Base-by-base conservation (phyloP, 2,888 invertebrate genomes). In the Lithodes maja region DNA sequence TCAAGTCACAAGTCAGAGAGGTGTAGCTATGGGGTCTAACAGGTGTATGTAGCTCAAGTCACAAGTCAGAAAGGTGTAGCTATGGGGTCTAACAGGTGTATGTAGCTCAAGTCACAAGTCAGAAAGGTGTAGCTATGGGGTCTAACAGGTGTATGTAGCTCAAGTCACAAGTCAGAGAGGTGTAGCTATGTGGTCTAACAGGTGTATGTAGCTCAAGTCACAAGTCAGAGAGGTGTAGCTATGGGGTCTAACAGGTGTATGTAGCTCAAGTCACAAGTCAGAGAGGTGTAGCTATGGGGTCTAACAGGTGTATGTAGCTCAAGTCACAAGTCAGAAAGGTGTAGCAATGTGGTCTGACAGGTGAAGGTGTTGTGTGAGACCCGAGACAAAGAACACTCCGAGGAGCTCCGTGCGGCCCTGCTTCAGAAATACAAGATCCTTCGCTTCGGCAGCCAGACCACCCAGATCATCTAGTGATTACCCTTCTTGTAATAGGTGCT, bases 291-390 rank as follows among this genome's bases (percentile, higher is more conserved):
- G 12, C 12, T 61, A 61, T 7, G 61, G 61, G 5, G 61, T 61
- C 5, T 5, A 61, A 61, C 61, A 61, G 61, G 61, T 61, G 61
- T 61, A 61, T 61, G 5, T 61, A 61, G 61, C 7, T 61, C 61
- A 7, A 74, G 52, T 3, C 75, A 33, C 17, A 33, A 53, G 52
- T 71, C 33, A 33, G 33, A 33, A 74, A 75, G 68, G 52, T 53
- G 55, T 81, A 68, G 82, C 75, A 54, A 54, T 75, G 86, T 71
- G 81, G 82, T 82, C 83, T 83, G 77, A 54, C 94, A 97, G 97
- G 97, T 98, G 0, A 97, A 97, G 94, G 97, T 98, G 17, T 96
- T 98, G 0, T 97, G 97, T 93, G 98, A 99, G 94, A 98, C 98
- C 0, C 95, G 97, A 86, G 98, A 98, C 92, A 95, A 96, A 92